These are phyloP conservation scores for Pemphigus obesinymphae DNA, from an alignment of 1,140 invertebrate species.

Conservation along the genomic window DNA sequence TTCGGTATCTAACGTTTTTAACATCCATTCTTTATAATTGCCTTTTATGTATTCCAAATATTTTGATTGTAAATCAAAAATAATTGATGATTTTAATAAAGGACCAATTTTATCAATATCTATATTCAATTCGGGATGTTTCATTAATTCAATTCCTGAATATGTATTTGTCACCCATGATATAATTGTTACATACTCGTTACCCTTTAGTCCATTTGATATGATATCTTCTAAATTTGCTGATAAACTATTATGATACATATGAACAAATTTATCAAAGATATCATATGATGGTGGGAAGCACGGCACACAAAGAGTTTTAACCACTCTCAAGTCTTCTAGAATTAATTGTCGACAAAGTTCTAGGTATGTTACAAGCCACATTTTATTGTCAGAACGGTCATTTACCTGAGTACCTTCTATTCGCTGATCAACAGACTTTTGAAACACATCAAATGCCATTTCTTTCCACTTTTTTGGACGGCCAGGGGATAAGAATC, in stretches of 20 bases:
- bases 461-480: conserved; percentile 90
- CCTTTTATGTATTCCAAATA: conserved; percentile 82
- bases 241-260: conserved; percentile 89
- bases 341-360: conserved; percentile 69
- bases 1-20: conserved; percentile 85
- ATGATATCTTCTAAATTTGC: conserved; percentile 84
- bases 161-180: conserved; percentile 90
- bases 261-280: conserved; percentile 80
- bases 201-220: conserved; percentile 81
- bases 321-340: conserved; percentile 88
- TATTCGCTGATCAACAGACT: conserved; percentile 75
- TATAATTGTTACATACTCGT: conserved; percentile 91
- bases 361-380: conserved; percentile 73
- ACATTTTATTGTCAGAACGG: conserved; percentile 86
- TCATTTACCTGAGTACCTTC: conserved; percentile 91
- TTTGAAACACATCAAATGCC: conserved; percentile 76
- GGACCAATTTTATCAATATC: conserved; percentile 65
- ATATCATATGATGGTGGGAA: conserved; percentile 96
- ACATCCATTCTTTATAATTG: conserved; percentile 95
- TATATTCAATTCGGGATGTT: conserved; percentile 80
- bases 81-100: conserved; percentile 67
- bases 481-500: conserved; percentile 87
- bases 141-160: conserved; percentile 76
- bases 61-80: conserved; percentile 75
- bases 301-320: conserved; percentile 86